Evolutionary conservation across 2,113 vertebrate genomes (phyloP).

Genomic region (Cyanoderma ruficeps): DNA sequence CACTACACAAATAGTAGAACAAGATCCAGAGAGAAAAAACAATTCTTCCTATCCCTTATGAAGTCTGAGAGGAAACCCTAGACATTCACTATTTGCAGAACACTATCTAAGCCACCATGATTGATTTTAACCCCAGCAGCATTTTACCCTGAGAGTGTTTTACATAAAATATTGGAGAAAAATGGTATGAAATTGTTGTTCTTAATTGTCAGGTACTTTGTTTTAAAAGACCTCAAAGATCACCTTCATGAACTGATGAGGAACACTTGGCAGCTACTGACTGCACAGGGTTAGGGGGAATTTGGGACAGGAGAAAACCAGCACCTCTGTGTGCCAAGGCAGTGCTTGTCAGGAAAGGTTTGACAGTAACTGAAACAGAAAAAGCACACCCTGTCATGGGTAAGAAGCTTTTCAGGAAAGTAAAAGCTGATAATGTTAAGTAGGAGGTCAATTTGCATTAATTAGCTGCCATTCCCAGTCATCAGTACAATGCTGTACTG

Average conservation of each 20-base stretch:
- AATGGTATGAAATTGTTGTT: not conserved
- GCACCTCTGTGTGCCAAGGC: not conserved
- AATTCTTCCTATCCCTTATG: not conserved
- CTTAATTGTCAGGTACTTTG: not conserved
- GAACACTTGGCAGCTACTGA: not conserved
- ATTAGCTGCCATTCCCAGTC: not conserved
- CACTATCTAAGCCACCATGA: not conserved
- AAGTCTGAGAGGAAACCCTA: not conserved
- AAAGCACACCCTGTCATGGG: not conserved
- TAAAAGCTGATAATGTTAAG: not conserved
- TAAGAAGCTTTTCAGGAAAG: conserved; percentile 37
- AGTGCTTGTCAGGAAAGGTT: not conserved
- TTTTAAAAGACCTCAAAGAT: not conserved
- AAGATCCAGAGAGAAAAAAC: not conserved
- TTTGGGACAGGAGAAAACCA: not conserved
- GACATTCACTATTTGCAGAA: not conserved
- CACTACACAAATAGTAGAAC: not conserved
- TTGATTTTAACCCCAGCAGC: not conserved
- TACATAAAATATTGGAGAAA: not conserved
- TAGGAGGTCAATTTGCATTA: not conserved
- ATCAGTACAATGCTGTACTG: not conserved
- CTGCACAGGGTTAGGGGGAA: not conserved
- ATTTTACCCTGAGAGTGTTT: not conserved
- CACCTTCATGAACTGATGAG: not conserved
- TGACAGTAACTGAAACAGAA: not conserved